phyloP scores from a whole-genome alignment of 2,113 vertebrate genomes.

The Syrmaticus mikado region DNA sequence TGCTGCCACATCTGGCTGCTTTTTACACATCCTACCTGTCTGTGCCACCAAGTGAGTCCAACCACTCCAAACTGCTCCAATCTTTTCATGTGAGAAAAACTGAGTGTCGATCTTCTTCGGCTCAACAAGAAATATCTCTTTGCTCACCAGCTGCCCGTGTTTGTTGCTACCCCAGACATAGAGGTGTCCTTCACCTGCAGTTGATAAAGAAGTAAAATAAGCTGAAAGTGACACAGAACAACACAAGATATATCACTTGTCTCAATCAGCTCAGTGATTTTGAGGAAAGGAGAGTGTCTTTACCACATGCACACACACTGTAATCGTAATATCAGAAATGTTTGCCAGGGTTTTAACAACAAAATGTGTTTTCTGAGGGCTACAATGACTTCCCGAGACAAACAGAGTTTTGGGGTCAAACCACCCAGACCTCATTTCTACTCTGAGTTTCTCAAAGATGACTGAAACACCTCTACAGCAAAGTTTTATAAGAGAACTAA shows the following conservation, averaged over 20 bases:
- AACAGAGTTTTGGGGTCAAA: not conserved
- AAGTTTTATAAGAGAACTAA: not conserved
- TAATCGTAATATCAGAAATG: not conserved
- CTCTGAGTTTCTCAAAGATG: not conserved
- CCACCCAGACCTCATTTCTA: not conserved
- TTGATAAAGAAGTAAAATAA: conserved; percentile 23
- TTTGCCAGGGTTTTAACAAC: not conserved
- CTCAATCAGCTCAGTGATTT: not conserved
- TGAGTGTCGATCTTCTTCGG: conserved; percentile 79
- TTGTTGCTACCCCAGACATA: conserved; percentile 95
- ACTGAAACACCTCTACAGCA: not conserved
- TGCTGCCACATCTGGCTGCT: not conserved
- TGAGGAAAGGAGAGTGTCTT: not conserved
- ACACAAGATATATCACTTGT: not conserved
- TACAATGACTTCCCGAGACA: not conserved
- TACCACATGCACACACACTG: accelerated
- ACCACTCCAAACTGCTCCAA: conserved; percentile 85
- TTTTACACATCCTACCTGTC: conserved; percentile 82
- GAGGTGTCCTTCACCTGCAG: conserved; percentile 83
- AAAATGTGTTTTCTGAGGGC: not conserved
- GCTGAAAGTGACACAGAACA: not conserved
- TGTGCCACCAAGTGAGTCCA: conserved; percentile 91
- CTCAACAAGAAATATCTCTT: conserved; percentile 78
- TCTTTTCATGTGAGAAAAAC: conserved; percentile 81
- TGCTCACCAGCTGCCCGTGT: conserved; percentile 82